phyloP scores from a whole-genome alignment of 1,140 invertebrate genomes.

The Pantala flavescens region DNA sequence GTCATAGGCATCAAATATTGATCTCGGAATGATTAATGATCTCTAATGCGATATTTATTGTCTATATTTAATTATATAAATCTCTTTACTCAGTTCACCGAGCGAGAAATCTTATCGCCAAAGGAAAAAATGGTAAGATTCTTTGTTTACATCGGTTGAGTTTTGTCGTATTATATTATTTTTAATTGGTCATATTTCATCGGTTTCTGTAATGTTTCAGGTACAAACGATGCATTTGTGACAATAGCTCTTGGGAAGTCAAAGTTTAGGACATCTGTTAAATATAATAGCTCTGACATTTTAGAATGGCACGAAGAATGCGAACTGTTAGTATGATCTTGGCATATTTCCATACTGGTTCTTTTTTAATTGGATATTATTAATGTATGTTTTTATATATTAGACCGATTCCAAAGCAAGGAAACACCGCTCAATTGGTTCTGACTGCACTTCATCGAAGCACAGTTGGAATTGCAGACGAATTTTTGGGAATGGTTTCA shows the following conservation, averaged over 20 bases:
- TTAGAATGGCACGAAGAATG: conserved; percentile 94
- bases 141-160: neutral
- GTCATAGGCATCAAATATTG: too few species aligned
- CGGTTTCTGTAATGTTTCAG: conserved; percentile 30
- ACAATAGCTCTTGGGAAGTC: conserved; percentile 89
- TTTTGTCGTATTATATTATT: neutral
- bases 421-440: conserved; percentile 74
- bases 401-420: conserved; percentile 70
- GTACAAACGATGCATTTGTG: conserved; percentile 89
- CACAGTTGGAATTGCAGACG: conserved; percentile 72
- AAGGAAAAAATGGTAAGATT: conserved; percentile 72
- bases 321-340: conserved; percentile 59
- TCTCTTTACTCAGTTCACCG: conserved; percentile 49
- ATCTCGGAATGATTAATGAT: too few species aligned
- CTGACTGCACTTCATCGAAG: conserved; percentile 80
- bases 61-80: too few species aligned
- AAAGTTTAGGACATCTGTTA: conserved; percentile 91
- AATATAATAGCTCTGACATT: conserved; percentile 70
- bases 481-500: conserved; percentile 76
- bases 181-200: neutral
- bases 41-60: too few species aligned
- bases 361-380: neutral
- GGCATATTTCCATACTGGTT: neutral
- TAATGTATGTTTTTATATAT: conserved; percentile 19
- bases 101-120: conserved; percentile 58